Percentiles rank a stretch among this genome's conserved stretches.
Evolutionary conservation across 2,888 invertebrate genomes (phyloP).

Genomic region (Hypsopygia costalis): DNA sequence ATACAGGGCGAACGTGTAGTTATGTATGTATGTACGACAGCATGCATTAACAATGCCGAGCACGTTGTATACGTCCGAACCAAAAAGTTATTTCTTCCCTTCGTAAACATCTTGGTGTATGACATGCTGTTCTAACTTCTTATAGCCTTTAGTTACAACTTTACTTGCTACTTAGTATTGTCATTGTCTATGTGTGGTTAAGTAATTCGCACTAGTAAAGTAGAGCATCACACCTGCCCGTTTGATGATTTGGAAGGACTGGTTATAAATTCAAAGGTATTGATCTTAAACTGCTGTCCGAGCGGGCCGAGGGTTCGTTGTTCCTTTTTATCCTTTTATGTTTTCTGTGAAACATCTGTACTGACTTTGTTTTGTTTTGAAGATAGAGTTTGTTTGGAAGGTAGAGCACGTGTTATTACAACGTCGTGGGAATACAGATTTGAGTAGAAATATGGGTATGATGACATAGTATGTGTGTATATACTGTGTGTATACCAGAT

Average conservation of each 20-base stretch:
- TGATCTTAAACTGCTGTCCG: slow-evolving; percentile 33
- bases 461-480: too few species aligned
- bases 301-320: slow-evolving; percentile 34
- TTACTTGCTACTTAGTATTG: background rate
- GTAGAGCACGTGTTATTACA: background rate
- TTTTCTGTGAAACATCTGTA: slow-evolving; percentile 54
- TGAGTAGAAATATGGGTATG: too few species aligned
- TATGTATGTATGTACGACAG: slow-evolving; percentile 19
- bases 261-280: slow-evolving; percentile 38
- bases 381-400: slow-evolving; percentile 1
- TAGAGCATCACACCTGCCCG: slow-evolving; percentile 29
- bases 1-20: slow-evolving; percentile 4
- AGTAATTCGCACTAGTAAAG: slow-evolving; percentile 13
- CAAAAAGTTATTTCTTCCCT: background rate
- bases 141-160: background rate
- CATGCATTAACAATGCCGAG: slow-evolving; percentile 16
- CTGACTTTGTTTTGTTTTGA: slow-evolving; percentile 40
- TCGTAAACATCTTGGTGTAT: background rate
- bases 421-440: too few species aligned
- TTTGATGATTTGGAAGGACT: slow-evolving; percentile 21
- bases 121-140: background rate
- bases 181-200: background rate
- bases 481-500: too few species aligned
- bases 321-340: slow-evolving; percentile 41
- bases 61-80: background rate